Evolutionary conservation across 1,140 invertebrate genomes (phyloP), one percentile per base, ranked within the genome.

Genomic region (Nilaparvata lugens): DNA sequence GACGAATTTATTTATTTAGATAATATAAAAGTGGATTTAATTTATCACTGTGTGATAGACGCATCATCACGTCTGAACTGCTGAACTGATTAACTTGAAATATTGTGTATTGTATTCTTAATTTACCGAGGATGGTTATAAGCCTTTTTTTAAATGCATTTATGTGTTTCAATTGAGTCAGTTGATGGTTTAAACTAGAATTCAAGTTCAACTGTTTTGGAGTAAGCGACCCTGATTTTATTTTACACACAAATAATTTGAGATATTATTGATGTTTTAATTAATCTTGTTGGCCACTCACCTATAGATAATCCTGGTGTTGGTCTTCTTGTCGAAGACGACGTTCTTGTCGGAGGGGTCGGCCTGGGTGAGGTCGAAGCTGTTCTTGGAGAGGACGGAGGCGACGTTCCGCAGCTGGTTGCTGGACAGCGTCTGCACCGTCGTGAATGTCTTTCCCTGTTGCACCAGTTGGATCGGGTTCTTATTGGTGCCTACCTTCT

Each of bases 391-490:
- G 19, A 84, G 70, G 53, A 83, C 77, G 55, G 81, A 75, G 60
- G 81, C 79, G 38, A 85, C 83, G 67, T 84, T 81, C 65, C 81
- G 77, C 31, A 85, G 65, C 65, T 85, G 82, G 40, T 59, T 51
- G 23, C 19, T 21, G 2, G 58, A 76, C 38, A 85, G 69, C 14
- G 79, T 76, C 67, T 84, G 83, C 54, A 81, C 72, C 62, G 82
- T 81, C 56, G 69, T 78, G 66, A 74, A 76, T 43, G 74, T 74
- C 61, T 72, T 69, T 28, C 82, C 82, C 66, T 84, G 80, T 60
- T 84, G 82, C 35, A 84, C 78, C 43, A 85, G 79, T 68, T 83
- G 77, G 62, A 85, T 83, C 4, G 83, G 81, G 71, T 84, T 84
- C 63, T 80, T 78, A 67, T 77, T 81, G 11, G 79, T 80, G 14